Evolutionary conservation across 2,113 vertebrate genomes (phyloP).

Genomic region (Diglossa brunneiventris): DNA sequence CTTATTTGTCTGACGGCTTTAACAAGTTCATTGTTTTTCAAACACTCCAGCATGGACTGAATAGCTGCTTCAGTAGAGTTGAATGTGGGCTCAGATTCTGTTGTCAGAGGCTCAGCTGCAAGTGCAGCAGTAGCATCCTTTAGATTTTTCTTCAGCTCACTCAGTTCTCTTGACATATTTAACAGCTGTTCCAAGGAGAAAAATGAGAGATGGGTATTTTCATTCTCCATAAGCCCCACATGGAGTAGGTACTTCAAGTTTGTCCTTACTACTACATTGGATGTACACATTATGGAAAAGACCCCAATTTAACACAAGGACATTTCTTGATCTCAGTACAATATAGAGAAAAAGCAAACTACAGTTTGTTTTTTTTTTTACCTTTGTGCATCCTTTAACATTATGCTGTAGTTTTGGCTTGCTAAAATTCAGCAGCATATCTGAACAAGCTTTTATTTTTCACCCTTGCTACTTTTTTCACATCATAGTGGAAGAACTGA

Average conservation of each 20-base stretch:
- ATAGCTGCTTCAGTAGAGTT: slow-evolving; percentile 90
- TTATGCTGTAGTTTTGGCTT: not conserved
- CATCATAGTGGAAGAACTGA: not conserved
- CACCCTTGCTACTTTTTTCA: not conserved
- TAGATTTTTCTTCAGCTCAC: slow-evolving; percentile 89
- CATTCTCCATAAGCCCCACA: not conserved
- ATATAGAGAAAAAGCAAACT: not conserved
- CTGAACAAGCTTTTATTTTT: not conserved
- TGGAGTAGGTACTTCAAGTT: not conserved
- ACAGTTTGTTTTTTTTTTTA: not conserved
- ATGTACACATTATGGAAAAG: not conserved
- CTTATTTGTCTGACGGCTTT: slow-evolving; percentile 90
- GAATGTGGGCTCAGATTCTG: slow-evolving; percentile 80
- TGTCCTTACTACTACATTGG: not conserved
- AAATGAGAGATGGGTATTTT: not conserved
- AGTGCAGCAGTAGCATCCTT: slow-evolving; percentile 86
- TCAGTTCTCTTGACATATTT: slow-evolving; percentile 97
- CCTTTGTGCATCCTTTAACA: not conserved
- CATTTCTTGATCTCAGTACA: not conserved
- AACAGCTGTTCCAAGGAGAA: slow-evolving; percentile 79
- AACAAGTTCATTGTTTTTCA: slow-evolving; percentile 91
- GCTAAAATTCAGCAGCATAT: not conserved
- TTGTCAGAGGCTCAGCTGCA: slow-evolving; percentile 78
- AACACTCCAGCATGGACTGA: slow-evolving; percentile 93
- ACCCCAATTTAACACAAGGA: not conserved